Evolutionary conservation across 2,888 invertebrate species (phyloP).

Genomic region (Trissoscelio sp.): DNA sequence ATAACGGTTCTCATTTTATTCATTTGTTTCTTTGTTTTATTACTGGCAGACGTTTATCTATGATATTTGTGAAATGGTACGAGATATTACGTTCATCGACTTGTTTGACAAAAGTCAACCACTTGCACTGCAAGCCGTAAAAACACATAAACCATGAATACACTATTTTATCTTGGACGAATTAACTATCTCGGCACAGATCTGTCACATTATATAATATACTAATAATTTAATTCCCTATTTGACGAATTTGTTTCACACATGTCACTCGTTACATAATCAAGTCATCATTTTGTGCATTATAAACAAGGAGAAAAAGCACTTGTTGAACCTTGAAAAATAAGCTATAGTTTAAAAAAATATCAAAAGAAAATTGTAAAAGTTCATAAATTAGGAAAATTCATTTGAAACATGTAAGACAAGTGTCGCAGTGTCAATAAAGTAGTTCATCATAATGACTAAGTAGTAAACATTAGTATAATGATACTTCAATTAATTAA

Average conservation of each 20-base stretch:
- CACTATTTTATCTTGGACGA: constrained; percentile 54
- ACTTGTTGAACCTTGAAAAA: too few species aligned
- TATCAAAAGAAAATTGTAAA: too few species aligned
- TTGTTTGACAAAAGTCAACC: constrained; percentile 46
- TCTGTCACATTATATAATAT: constrained; percentile 64
- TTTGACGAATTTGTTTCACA: constrained; percentile 42
- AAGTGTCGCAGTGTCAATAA: neutral
- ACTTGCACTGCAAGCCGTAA: constrained; percentile 29
- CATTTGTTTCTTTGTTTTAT: constrained; percentile 25
- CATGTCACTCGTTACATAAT: constrained; percentile 31
- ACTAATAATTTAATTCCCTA: constrained; percentile 55
- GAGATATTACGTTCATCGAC: constrained; percentile 49
- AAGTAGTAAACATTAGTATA: neutral
- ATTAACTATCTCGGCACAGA: constrained; percentile 60
- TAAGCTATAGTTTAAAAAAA: too few species aligned
- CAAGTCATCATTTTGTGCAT: constrained; percentile 17
- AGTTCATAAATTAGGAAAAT: too few species aligned
- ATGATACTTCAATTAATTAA: constrained; percentile 14
- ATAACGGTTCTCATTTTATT: constrained; percentile 1
- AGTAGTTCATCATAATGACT: neutral
- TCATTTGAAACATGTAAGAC: neutral
- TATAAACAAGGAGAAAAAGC: constrained; percentile 22
- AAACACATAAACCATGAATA: constrained; percentile 60
- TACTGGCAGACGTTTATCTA: constrained; percentile 40
- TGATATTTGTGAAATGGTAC: constrained; percentile 38